Evolutionary conservation across 2,888 invertebrate genomes (phyloP).

Genomic region (Lasioglossum oenotherae): DNA sequence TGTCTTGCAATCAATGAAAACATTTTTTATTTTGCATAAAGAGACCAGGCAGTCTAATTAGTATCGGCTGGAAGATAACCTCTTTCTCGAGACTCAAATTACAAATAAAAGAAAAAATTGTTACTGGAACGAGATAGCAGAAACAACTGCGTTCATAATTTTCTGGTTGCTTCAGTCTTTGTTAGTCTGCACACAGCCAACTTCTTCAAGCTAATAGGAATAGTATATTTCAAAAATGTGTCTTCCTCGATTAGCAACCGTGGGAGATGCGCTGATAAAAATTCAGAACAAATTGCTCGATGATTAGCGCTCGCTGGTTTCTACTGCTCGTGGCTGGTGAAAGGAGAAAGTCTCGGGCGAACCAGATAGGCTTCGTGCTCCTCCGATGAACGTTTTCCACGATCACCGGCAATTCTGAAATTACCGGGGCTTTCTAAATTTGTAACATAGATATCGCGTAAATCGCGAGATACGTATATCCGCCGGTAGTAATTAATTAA

Average conservation of each 20-base stretch:
- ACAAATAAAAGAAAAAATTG: too few relatives aligned
- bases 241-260: neutral
- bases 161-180: too few relatives aligned
- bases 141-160: neutral
- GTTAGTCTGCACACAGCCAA: too few relatives aligned
- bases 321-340: neutral
- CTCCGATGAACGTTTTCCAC: slow-evolving; percentile 1
- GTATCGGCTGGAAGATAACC: neutral
- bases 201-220: too few relatives aligned
- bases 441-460: neutral
- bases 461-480: neutral
- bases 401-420: neutral
- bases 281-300: neutral
- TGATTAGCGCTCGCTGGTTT: neutral
- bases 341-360: neutral
- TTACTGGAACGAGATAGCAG: neutral
- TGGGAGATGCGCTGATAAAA: neutral
- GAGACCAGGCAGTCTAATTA: too few relatives aligned
- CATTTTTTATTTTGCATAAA: too few relatives aligned
- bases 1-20: too few relatives aligned
- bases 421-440: slow-evolving; percentile 2
- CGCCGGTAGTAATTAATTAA: neutral
- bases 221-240: neutral
- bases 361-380: neutral
- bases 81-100: too few relatives aligned